Evolutionary conservation across 2,113 vertebrate genomes (phyloP).

Genomic region (Dryoscopus gambensis): DNA sequence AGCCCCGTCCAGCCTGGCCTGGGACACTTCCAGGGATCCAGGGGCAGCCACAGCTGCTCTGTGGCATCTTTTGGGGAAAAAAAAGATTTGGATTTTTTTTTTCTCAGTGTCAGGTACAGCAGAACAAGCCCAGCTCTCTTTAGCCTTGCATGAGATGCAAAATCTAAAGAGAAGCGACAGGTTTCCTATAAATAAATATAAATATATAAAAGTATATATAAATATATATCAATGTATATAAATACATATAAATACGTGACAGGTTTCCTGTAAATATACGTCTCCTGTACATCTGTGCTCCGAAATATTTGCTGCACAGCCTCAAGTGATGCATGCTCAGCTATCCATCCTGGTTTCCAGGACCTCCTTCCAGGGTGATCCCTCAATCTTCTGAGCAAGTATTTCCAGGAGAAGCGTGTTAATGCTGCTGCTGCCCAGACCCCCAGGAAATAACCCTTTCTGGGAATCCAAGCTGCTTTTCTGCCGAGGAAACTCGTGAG

Average conservation of each 20-base stretch:
- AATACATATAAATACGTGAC: background rate
- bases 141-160: background rate
- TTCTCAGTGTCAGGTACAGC: background rate
- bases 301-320: background rate
- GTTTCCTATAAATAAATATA: background rate
- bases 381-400: background rate
- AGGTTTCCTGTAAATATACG: background rate
- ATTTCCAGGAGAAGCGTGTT: background rate
- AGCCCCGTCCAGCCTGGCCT: background rate
- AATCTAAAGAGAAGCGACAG: background rate
- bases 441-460: background rate
- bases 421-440: background rate
- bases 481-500: background rate
- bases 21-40: background rate
- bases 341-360: background rate
- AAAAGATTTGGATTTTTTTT: background rate
- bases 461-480: background rate
- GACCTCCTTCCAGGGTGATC: background rate
- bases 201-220: too few species aligned
- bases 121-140: background rate
- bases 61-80: background rate
- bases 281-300: background rate
- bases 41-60: too few species aligned
- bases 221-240: background rate
- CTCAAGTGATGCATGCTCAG: background rate